Base-by-base conservation (phyloP, 2,797 vertebrate species). In the Manis crassicaudata region DNA sequence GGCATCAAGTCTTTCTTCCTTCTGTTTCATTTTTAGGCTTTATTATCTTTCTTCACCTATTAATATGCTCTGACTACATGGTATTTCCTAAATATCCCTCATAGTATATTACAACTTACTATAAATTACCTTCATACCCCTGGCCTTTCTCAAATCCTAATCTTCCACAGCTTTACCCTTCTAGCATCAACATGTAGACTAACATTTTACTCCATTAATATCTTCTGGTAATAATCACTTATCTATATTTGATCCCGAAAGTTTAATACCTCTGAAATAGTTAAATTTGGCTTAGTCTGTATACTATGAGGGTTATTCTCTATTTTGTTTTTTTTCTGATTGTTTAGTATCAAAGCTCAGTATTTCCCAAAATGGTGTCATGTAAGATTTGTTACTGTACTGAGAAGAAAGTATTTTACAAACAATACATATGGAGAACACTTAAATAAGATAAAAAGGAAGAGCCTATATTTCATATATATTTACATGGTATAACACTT, bases 351-450 rank as follows among this genome's bases (percentile, higher is more conserved):
- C 2, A 73, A 16, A 72, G 21, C 43, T 73, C 43, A 67, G 9
- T 52, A 92, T 54, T 86, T 77, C 27, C 73, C 21, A 77, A 96
- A 93, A 92, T 46, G 6, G n/a, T 9, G 3, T 95, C 40, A 93
- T 13, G 12, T 62, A 92, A 82, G 12, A 46, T 40, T 60, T 94
- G 3, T 54, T 75, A 63, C 20, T 17, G 13, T 54, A 75, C 1
- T 37, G 9, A 84, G 52, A 46, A 90, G n/a, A 77, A 94, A 77
- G 11, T 40, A 89, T 40, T 88, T 52, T 90, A 13, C 79, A 40
- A 92, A 95, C 13, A 91, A 95, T 62, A 52, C 27, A 88, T 79
- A 79, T 91, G 9, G 27, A 89, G 82, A 95, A 95, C 67, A 10
- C 29, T 94, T 81, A 46, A 46, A 52, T 21, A 85, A 68, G 17